A percentile compares a stretch with the other conserved stretches of the same genome.
phyloP scores from a whole-genome alignment of 2,797 vertebrate genomes.

The Trematomus bernacchii region DNA sequence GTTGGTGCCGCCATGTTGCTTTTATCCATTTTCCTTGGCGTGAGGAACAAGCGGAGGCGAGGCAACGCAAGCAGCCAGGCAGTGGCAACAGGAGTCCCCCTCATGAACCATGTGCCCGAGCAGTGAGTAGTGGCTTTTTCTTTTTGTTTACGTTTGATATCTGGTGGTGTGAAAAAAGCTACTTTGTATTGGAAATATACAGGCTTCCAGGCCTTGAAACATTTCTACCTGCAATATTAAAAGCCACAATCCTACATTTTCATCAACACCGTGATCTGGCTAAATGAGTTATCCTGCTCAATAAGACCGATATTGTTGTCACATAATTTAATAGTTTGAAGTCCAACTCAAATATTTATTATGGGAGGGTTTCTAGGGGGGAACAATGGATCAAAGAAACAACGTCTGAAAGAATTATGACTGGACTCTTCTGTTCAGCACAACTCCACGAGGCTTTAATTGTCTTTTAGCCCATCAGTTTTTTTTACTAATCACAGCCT shows the following conservation, averaged over 20 bases:
- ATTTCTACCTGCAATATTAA: neutral
- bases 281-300: neutral
- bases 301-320: neutral
- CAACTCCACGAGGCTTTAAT: neutral
- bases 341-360: too few relatives aligned
- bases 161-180: too few relatives aligned
- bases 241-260: too few relatives aligned
- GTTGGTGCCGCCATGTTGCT: slow-evolving; percentile 88
- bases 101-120: slow-evolving; percentile 44
- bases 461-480: neutral
- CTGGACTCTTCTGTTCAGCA: neutral
- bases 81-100: neutral
- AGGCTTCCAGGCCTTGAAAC: neutral
- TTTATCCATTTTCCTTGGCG: slow-evolving; percentile 89
- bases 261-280: too few relatives aligned
- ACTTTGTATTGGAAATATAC: neutral
- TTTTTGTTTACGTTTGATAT: neutral
- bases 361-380: too few relatives aligned
- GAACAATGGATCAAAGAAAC: too few relatives aligned
- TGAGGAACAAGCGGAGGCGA: slow-evolving; percentile 87
- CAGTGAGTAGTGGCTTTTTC: slow-evolving; percentile 64
- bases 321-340: neutral
- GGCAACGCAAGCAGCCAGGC: slow-evolving; percentile 58
- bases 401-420: too few relatives aligned
- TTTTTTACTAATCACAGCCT: neutral